Evolutionary conservation across 2,888 invertebrate genomes (phyloP).

Genomic region (Lampropteryx suffumata): DNA sequence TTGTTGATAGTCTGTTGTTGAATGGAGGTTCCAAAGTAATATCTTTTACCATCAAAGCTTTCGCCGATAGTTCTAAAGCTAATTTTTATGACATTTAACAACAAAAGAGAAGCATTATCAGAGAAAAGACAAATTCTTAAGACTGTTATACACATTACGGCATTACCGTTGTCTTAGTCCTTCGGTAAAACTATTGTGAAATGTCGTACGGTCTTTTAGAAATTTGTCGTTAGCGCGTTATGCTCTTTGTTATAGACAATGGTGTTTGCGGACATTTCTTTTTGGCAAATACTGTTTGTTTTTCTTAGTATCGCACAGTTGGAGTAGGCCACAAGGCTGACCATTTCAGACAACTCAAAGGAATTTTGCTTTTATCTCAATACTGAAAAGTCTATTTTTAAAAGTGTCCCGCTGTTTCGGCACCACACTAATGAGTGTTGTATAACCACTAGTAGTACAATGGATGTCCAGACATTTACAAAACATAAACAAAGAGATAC

Average conservation of each 20-base stretch:
- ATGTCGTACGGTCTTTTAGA: conserved; percentile 21
- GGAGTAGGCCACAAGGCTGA: conserved; percentile 35
- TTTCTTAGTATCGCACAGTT: conserved; percentile 33
- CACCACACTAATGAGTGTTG: conserved; percentile 60
- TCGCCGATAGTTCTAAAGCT: conserved; percentile 71
- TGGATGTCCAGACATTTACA: conserved; percentile 34
- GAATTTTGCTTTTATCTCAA: conserved; percentile 4
- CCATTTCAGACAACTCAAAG: conserved; percentile 15
- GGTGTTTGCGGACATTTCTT: conserved; percentile 34
- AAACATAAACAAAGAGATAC: conserved; percentile 42
- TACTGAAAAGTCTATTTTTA: conserved; percentile 10
- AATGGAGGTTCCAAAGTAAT: conserved; percentile 40
- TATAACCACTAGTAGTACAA: conserved; percentile 42
- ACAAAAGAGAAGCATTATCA: conserved; percentile 65
- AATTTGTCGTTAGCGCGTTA: conserved; percentile 27
- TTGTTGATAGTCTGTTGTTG: conserved; percentile 33
- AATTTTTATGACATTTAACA: conserved; percentile 76
- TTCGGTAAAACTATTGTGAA: conserved; percentile 27
- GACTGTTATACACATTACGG: conserved; percentile 56
- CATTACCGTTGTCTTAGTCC: conserved; percentile 41
- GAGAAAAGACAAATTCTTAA: conserved; percentile 68
- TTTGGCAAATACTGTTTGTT: conserved; percentile 31
- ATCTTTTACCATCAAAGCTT: conserved; percentile 74
- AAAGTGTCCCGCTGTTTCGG: conserved; percentile 58
- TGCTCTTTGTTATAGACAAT: conserved; percentile 29